Conservation (phyloP, 2,113 vertebrate species). For the Pelecanus crispus region DNA sequence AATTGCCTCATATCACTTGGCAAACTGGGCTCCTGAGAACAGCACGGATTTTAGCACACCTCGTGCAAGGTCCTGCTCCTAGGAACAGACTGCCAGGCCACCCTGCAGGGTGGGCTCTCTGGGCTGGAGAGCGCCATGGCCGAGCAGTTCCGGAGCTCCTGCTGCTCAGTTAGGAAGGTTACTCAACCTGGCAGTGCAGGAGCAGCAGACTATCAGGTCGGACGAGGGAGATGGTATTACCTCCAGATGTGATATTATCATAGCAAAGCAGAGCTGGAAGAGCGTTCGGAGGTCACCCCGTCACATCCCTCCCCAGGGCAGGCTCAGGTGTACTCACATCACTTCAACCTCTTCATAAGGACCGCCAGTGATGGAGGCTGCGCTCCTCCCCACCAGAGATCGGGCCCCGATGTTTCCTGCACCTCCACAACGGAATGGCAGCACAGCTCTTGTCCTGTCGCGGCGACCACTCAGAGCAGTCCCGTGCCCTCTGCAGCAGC, state of each 20-base stretch:
- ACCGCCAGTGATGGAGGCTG: fast-evolving
- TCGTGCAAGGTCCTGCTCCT: background rate
- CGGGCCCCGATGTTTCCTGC: background rate
- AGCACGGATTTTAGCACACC: background rate
- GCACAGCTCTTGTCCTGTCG: fast-evolving
- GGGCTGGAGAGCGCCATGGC: background rate
- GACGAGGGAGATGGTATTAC: background rate
- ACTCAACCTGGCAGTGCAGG: background rate
- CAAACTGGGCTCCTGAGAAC: background rate
- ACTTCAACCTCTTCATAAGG: background rate
- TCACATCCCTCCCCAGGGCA: background rate
- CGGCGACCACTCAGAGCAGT: fast-evolving
- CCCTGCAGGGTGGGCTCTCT: background rate
- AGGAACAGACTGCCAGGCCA: background rate
- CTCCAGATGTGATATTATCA: background rate
- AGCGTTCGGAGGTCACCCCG: fast-evolving
- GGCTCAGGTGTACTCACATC: fast-evolving
- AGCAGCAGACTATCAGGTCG: background rate
- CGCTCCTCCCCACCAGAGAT: fast-evolving
- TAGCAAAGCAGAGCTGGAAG: background rate
- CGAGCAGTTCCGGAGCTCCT: background rate
- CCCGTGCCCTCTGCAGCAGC: background rate
- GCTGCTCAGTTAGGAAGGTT: fast-evolving
- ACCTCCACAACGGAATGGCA: background rate
- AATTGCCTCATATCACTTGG: fast-evolving